Percentiles rank a stretch among this genome's conserved stretches.
Conservation (phyloP, 2,113 vertebrate species). For the Sapayoa aenigma region DNA sequence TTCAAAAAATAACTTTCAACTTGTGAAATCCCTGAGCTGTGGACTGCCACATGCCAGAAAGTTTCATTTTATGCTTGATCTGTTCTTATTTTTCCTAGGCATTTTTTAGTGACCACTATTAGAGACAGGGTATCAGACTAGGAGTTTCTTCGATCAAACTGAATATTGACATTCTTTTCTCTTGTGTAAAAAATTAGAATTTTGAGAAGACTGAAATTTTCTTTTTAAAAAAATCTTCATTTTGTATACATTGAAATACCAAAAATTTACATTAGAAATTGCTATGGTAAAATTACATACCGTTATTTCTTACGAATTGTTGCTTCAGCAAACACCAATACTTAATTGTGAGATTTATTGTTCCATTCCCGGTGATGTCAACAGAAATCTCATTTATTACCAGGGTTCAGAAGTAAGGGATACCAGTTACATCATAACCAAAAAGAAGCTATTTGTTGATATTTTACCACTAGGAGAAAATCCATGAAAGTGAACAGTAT, state of each 20-base stretch:
- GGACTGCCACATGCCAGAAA: slow-evolving; percentile 39
- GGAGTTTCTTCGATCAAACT: neutral
- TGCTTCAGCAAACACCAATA: neutral
- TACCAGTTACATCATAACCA: neutral
- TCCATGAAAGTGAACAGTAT: neutral
- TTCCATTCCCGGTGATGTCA: neutral
- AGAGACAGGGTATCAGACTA: neutral
- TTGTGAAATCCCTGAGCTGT: slow-evolving; percentile 38
- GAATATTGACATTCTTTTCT: neutral
- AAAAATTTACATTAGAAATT: neutral
- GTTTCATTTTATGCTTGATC: slow-evolving; percentile 42
- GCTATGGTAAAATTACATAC: neutral
- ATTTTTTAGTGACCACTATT: neutral
- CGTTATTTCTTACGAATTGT: neutral
- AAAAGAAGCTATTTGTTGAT: neutral
- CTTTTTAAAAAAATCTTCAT: fast-evolving
- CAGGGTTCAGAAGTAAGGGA: neutral
- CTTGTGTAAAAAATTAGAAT: neutral
- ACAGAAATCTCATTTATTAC: neutral
- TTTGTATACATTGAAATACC: neutral
- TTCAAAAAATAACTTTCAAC: slow-evolving; percentile 11
- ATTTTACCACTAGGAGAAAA: neutral
- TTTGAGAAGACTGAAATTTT: neutral
- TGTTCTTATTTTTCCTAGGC: neutral
- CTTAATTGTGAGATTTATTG: neutral